Evolutionary conservation across 1,140 invertebrate species (phyloP).

Genomic region (Palaemon carinicauda): DNA sequence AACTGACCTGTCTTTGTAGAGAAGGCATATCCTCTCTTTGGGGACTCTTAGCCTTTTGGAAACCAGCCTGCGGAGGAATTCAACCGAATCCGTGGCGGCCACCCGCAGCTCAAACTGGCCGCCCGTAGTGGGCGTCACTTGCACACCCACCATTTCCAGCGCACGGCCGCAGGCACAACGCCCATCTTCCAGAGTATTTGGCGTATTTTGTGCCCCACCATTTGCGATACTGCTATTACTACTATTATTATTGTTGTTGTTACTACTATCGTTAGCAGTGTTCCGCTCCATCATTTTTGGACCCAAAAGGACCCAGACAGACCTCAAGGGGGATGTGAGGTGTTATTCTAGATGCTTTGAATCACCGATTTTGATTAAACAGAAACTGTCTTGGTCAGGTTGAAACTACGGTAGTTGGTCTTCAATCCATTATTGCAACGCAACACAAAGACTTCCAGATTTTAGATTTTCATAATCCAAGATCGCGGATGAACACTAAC

Average conservation of each 20-base stretch:
- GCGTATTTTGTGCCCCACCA: background rate
- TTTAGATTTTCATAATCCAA: background rate
- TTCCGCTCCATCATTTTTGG: too few species aligned
- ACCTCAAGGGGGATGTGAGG: too few species aligned
- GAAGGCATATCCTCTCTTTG: constrained; percentile 89
- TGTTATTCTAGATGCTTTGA: too few species aligned
- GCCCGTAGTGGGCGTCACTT: constrained; percentile 81
- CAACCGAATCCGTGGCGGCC: constrained; percentile 80
- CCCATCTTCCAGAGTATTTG: background rate
- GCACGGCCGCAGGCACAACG: constrained; percentile 58
- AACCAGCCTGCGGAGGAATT: constrained; percentile 87
- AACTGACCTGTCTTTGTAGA: constrained; percentile 86
- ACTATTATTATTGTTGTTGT: background rate
- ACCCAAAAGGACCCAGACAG: too few species aligned
- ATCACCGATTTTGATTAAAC: too few species aligned
- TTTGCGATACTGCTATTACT: constrained; percentile 4
- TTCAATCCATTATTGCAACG: constrained; percentile 44
- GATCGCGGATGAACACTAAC: constrained; percentile 9
- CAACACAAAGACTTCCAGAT: constrained; percentile 30
- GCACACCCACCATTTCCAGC: constrained; percentile 59
- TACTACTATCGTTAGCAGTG: too few species aligned
- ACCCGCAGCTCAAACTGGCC: constrained; percentile 86
- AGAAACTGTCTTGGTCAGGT: too few species aligned
- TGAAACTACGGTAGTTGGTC: background rate
- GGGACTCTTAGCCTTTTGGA: constrained; percentile 91